Evolutionary conservation across 2,113 vertebrate genomes (phyloP).

Genomic region (Semnopithecus entellus): DNA sequence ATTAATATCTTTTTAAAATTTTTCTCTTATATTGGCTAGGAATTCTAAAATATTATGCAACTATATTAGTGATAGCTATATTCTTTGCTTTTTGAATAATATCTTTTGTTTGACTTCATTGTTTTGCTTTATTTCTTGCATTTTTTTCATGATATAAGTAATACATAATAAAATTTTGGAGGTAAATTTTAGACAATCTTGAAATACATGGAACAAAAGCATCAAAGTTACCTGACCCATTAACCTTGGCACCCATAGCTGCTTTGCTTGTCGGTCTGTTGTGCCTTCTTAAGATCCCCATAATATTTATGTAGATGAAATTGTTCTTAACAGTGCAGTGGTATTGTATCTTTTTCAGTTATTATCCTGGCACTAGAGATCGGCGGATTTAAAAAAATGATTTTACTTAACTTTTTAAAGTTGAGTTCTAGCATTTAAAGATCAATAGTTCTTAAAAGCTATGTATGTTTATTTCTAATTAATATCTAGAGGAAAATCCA

Average conservation of each 20-base stretch:
- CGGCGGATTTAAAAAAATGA: conserved; percentile 14
- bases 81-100: background rate
- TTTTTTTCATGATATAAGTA: background rate
- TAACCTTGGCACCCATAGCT: background rate
- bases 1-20: background rate
- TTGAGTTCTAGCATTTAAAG: conserved; percentile 66
- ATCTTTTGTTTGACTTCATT: background rate
- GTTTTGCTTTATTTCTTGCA: background rate
- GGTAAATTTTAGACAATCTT: background rate
- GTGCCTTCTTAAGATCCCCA: background rate
- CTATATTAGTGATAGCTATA: background rate
- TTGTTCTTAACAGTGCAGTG: background rate
- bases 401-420: conserved; percentile 77
- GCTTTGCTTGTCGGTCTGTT: background rate
- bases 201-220: background rate
- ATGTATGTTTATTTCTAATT: conserved; percentile 44
- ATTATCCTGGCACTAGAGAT: conserved; percentile 65
- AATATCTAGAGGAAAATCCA: background rate
- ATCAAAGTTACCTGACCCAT: background rate
- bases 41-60: background rate
- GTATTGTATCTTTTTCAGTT: conserved; percentile 65
- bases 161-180: background rate
- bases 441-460: conserved; percentile 59
- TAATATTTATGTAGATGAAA: background rate
- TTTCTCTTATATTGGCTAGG: background rate